Evolutionary conservation across 2,797 vertebrate species (phyloP).

Genomic region (Lepidocolaptes lacrymiger): DNA sequence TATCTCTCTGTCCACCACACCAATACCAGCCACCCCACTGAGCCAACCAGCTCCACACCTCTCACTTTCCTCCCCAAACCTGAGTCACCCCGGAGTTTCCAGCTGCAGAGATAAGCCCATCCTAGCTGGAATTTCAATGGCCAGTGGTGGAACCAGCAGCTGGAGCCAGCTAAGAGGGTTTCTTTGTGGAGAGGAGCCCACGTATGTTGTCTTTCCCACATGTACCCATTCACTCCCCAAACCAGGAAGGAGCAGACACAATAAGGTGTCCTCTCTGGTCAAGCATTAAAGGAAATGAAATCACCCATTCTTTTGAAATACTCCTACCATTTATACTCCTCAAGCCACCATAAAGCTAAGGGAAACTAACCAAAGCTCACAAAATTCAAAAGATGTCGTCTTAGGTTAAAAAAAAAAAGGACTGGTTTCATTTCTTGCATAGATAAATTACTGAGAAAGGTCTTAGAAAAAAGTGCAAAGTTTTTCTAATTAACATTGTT

Average conservation of each 20-base stretch:
- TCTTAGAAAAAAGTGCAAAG: not conserved
- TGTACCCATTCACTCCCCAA: not conserved
- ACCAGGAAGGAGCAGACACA: not conserved
- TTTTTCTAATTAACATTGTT: not conserved
- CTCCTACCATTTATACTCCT: not conserved
- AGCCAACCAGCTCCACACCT: not conserved
- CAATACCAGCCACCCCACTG: fast-evolving
- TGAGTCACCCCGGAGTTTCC: not conserved
- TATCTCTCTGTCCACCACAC: not conserved
- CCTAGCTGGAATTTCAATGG: not conserved
- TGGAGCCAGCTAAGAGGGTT: not conserved
- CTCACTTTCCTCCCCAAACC: not conserved
- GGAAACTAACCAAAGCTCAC: not conserved
- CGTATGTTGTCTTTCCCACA: not conserved
- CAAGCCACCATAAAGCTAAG: not conserved
- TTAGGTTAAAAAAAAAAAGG: not conserved
- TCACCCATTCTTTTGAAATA: not conserved
- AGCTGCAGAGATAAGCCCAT: not conserved
- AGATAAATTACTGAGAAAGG: not conserved
- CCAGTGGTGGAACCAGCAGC: not conserved
- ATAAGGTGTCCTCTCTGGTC: not conserved
- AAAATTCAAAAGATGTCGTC: not conserved
- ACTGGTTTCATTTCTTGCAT: not conserved
- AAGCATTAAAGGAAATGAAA: not conserved
- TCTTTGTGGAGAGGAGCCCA: not conserved